A percentile compares a stretch with the other conserved stretches of the same genome.
Conservation (phyloP, 2,797 vertebrate genomes). For the Podarcis siculus region DNA sequence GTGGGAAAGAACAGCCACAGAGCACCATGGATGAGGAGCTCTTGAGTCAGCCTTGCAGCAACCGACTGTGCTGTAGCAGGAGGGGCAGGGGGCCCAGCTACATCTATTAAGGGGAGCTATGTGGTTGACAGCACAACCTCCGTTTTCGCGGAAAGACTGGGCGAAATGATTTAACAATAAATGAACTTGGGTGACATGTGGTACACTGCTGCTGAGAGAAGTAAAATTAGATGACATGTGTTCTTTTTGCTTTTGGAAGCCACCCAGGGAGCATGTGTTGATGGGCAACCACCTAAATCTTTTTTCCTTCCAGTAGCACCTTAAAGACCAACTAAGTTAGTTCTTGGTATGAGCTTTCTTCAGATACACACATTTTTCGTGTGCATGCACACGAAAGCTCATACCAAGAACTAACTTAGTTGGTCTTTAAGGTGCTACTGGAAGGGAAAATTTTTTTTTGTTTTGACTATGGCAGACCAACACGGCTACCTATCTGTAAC, state of each 20-base stretch:
- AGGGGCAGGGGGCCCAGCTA: background rate
- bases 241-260: background rate
- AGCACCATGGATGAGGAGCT: background rate
- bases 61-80: background rate
- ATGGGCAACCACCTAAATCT: background rate
- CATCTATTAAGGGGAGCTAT: constrained; percentile 2
- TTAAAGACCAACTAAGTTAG: too few relatives aligned
- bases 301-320: too few relatives aligned
- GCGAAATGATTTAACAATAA: background rate
- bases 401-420: too few relatives aligned
- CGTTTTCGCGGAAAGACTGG: background rate
- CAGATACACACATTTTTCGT: too few relatives aligned
- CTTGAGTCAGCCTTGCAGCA: background rate
- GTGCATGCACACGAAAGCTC: too few relatives aligned
- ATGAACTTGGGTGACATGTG: constrained; percentile 9
- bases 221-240: rapidly evolving
- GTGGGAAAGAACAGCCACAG: constrained; percentile 20
- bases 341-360: too few relatives aligned
- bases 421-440: too few relatives aligned
- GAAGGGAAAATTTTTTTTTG: too few relatives aligned
- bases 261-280: too few relatives aligned
- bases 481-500: too few relatives aligned
- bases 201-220: constrained; percentile 9
- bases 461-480: too few relatives aligned
- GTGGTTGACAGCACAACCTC: background rate